phyloP scores from a whole-genome alignment of 2,888 invertebrate genomes.

The Sympetrum striolatum region DNA sequence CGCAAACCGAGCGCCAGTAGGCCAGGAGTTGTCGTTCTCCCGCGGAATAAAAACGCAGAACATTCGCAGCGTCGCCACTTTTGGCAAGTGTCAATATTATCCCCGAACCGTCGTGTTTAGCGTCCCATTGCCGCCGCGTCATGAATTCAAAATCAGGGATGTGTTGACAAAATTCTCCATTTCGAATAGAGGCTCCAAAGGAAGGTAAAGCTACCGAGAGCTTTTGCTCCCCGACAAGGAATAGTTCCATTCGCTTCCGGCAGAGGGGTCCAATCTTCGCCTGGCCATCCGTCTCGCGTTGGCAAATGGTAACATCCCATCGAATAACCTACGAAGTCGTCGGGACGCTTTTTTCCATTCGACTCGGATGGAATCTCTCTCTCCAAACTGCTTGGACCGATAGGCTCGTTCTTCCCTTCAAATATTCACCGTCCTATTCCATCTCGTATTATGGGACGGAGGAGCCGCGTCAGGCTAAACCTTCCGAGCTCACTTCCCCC shows the following conservation, averaged over 20 bases:
- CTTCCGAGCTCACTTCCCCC: neutral
- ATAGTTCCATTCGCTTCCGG: neutral
- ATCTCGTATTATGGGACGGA: neutral
- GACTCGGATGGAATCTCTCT: neutral
- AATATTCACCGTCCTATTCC: neutral
- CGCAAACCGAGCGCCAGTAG: neutral
- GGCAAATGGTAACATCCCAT: conserved; percentile 1
- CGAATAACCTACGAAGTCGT: neutral
- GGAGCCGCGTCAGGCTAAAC: neutral
- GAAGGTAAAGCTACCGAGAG: neutral
- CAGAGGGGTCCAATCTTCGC: neutral
- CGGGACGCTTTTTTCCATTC: neutral
- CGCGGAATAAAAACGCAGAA: neutral
- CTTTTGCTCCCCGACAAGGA: neutral
- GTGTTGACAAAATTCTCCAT: conserved; percentile 36
- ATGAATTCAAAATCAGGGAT: neutral
- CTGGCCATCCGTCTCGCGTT: conserved; percentile 4
- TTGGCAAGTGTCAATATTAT: conserved; percentile 2
- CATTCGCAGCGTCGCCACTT: neutral
- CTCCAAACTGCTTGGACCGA: neutral
- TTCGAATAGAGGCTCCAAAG: neutral
- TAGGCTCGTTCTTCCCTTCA: neutral
- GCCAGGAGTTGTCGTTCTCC: neutral
- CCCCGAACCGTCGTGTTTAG: neutral
- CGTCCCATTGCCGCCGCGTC: neutral